Evolutionary conservation across 2,797 vertebrate genomes (phyloP).

Genomic region (Discoglossus pictus): DNA sequence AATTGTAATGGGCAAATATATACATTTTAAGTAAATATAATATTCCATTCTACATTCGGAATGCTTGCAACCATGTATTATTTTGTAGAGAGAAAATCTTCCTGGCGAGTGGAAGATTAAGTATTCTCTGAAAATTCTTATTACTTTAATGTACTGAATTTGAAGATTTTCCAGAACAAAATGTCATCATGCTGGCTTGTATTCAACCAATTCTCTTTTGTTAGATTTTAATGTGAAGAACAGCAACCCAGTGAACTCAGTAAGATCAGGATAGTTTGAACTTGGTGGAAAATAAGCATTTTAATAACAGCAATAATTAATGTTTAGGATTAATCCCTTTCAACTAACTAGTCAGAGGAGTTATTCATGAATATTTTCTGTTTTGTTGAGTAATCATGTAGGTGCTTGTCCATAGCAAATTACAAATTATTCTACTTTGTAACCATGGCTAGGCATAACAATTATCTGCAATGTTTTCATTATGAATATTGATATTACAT

Average conservation of each 20-base stretch:
- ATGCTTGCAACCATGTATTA: no score
- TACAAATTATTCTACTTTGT: slow-evolving; percentile 44
- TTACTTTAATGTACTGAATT: not conserved
- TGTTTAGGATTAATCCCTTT: slow-evolving; percentile 55
- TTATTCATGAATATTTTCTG: slow-evolving; percentile 51
- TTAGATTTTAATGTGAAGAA: slow-evolving; percentile 55
- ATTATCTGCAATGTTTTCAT: slow-evolving; percentile 51
- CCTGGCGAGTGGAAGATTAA: not conserved
- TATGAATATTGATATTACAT: slow-evolving; percentile 55
- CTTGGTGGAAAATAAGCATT: slow-evolving; percentile 44
- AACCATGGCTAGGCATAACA: slow-evolving; percentile 46
- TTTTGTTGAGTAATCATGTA: slow-evolving; percentile 21
- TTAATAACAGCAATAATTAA: slow-evolving; percentile 51
- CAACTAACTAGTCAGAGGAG: slow-evolving; percentile 53
- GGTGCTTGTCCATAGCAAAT: slow-evolving; percentile 48
- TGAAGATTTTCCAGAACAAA: slow-evolving; percentile 13
- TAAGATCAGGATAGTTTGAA: slow-evolving; percentile 51
- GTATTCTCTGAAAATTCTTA: not conserved
- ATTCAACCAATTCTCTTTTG: slow-evolving; percentile 46
- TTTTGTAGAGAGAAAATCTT: not conserved
- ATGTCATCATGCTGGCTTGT: slow-evolving; percentile 50
- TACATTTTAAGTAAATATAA: no score
- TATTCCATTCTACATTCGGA: no score
- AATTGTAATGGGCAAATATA: no score
- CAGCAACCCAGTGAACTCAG: slow-evolving; percentile 49